phyloP scores from a whole-genome alignment of 2,113 vertebrate genomes.

The Ciconia maguari region DNA sequence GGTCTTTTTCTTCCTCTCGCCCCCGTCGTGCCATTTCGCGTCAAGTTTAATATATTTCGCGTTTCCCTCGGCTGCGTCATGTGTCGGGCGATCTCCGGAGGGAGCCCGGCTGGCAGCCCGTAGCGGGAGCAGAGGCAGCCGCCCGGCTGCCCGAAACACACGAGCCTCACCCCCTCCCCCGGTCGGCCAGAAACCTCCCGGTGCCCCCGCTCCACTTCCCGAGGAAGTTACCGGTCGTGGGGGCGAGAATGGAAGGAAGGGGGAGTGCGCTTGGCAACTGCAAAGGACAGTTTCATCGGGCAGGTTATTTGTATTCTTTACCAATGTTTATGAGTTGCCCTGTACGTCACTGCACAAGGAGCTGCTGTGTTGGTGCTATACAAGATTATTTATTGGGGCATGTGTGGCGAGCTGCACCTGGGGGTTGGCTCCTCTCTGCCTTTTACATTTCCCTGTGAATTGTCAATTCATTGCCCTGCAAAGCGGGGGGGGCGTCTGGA shows the following conservation, averaged over 20 bases:
- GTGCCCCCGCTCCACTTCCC: neutral
- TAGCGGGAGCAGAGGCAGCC: neutral
- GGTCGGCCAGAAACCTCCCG: neutral
- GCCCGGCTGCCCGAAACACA: neutral
- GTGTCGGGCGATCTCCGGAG: conserved; percentile 21
- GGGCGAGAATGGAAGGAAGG: neutral
- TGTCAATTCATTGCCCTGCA: conserved; percentile 72
- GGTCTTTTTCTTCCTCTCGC: neutral
- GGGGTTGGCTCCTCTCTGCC: conserved; percentile 59
- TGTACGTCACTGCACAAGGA: conserved; percentile 57
- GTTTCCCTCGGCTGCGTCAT: conserved; percentile 29
- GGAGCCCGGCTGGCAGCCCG: conserved; percentile 6
- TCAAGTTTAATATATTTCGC: conserved; percentile 55
- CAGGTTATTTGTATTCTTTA: conserved; percentile 63
- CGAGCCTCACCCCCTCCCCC: neutral
- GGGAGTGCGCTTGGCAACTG: conserved; percentile 38
- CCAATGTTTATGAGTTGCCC: conserved; percentile 56
- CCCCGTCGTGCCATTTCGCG: neutral
- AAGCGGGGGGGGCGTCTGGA: conserved; percentile 50
- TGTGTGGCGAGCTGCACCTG: conserved; percentile 71
- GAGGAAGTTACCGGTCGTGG: conserved; percentile 50
- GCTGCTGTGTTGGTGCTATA: conserved; percentile 56
- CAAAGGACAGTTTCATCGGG: conserved; percentile 32
- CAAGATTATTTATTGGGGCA: conserved; percentile 71
- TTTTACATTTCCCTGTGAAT: conserved; percentile 71